Percentiles rank a stretch among this genome's conserved stretches.
These are phyloP conservation scores for Eupeodes luniger DNA, from an alignment of 2,888 invertebrate species.

Conservation along the genomic window DNA sequence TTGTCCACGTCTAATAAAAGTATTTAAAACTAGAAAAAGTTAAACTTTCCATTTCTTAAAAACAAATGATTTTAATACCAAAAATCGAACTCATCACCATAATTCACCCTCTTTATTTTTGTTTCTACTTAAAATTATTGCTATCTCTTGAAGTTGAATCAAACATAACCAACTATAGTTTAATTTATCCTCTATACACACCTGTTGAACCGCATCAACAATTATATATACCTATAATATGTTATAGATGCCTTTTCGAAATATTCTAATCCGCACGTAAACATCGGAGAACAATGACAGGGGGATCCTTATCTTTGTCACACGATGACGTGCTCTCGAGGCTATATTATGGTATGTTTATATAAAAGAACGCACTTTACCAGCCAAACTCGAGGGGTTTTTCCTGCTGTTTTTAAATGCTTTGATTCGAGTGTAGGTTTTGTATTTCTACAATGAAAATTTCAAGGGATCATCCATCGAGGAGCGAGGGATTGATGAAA, in stretches of 20 bases:
- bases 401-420: conserved; percentile 53
- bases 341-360: conserved; percentile 35
- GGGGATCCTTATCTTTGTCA: conserved; percentile 70
- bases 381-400: conserved; percentile 54
- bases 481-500: conserved; percentile 36
- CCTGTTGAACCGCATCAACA: conserved; percentile 61
- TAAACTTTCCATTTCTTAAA: too few relatives aligned
- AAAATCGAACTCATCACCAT: too few relatives aligned
- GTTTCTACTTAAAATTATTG: too few relatives aligned
- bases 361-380: conserved; percentile 66
- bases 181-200: conserved; percentile 24
- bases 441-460: background rate
- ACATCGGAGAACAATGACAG: conserved; percentile 56
- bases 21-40: too few relatives aligned
- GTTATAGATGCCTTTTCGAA: conserved; percentile 16
- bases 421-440: conserved; percentile 50
- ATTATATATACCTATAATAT: background rate
- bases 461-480: background rate
- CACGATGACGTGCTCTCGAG: conserved; percentile 66
- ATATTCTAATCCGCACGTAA: conserved; percentile 43
- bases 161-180: conserved; percentile 26
- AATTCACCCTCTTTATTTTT: too few relatives aligned
- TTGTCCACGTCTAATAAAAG: too few relatives aligned
- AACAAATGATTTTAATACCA: too few relatives aligned
- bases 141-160: background rate